A percentile compares a stretch with the other conserved stretches of the same genome.
Evolutionary conservation across 2,797 vertebrate species (phyloP).

Genomic region (Oryzias sinensis): DNA sequence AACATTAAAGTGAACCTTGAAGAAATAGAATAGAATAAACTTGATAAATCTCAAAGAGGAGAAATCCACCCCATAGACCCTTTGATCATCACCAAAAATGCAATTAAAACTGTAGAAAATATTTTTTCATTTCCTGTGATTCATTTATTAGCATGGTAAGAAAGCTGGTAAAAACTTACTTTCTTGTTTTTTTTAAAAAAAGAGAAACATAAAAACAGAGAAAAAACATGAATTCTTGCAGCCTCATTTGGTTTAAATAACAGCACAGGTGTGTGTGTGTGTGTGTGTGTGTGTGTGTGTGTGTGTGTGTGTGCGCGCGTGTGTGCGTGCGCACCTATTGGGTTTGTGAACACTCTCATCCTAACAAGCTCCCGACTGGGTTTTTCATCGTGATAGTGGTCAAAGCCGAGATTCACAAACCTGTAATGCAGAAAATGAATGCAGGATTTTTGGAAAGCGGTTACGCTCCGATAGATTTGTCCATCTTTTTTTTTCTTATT

Average conservation of each 20-base stretch:
- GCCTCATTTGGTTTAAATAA: not conserved
- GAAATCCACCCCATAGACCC: not conserved
- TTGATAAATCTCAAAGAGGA: no score
- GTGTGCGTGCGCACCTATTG: conserved; percentile 75
- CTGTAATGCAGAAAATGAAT: conserved; percentile 57
- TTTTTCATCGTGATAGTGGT: conserved; percentile 72
- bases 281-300: not conserved
- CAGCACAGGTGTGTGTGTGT: not conserved
- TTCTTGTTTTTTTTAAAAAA: conserved; percentile 55
- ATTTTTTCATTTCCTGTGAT: not conserved
- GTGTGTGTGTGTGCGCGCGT: not conserved
- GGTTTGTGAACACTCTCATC: conserved; percentile 86
- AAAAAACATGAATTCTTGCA: conserved; percentile 1
- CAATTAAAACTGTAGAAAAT: not conserved
- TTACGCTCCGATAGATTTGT: not conserved
- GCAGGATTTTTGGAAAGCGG: not conserved
- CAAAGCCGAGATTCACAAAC: conserved; percentile 87
- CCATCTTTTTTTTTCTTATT: not conserved
- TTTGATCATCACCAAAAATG: not conserved
- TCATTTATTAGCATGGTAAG: not conserved
- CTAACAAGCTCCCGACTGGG: conserved; percentile 65
- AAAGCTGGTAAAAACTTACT: conserved; percentile 44
- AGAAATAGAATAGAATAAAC: no score
- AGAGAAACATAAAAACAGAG: conserved; percentile 3
- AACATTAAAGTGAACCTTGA: no score